These are phyloP conservation scores for Acheta domesticus DNA, from an alignment of 2,888 invertebrate species.

Conservation along the genomic window DNA sequence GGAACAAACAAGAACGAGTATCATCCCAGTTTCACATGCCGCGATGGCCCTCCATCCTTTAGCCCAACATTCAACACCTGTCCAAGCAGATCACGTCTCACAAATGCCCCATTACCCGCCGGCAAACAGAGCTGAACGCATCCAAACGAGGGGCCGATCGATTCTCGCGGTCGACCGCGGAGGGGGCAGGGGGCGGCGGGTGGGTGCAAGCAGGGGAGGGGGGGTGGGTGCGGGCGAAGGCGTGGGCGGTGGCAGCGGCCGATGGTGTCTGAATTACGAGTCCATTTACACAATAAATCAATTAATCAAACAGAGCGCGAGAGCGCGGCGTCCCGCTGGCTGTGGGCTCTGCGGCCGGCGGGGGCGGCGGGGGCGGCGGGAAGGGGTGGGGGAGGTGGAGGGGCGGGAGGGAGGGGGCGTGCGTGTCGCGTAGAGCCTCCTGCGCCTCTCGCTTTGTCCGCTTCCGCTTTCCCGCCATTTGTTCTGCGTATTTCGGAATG, in stretches of 20 bases:
- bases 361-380: neutral
- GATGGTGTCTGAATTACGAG: conserved; percentile 6
- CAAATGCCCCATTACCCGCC: neutral
- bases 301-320: neutral
- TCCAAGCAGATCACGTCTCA: conserved; percentile 7
- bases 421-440: neutral
- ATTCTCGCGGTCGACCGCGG: too few relatives aligned
- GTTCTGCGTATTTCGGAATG: neutral
- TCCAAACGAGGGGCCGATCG: neutral
- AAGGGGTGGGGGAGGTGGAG: neutral
- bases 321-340: neutral
- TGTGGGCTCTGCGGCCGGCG: neutral
- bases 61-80: neutral
- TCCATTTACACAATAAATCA: conserved; percentile 11
- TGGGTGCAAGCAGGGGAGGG: too few relatives aligned
- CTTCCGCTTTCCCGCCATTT: neutral
- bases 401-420: neutral
- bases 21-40: too few relatives aligned
- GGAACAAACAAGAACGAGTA: too few relatives aligned
- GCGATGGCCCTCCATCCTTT: neutral
- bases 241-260: neutral
- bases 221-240: neutral
- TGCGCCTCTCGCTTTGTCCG: neutral
- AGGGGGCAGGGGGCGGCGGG: neutral
- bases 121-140: neutral